Evolutionary conservation across 2,888 invertebrate genomes (phyloP), one percentile per base, ranked within the genome.

Genomic region (Limnephilus marmoratus): DNA sequence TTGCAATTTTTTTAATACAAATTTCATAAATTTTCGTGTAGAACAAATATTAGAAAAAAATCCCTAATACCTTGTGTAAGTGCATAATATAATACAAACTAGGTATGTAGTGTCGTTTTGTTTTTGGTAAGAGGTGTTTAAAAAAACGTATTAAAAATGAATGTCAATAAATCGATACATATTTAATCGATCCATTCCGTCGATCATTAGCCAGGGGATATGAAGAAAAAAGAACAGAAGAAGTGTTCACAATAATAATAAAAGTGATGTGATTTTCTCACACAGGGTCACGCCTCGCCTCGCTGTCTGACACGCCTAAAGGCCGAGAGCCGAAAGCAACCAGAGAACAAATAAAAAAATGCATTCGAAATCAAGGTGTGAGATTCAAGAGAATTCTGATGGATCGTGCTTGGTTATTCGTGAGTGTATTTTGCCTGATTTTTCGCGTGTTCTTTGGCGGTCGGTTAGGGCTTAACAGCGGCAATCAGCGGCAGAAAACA

Each of bases 401-500:
- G 49, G 15, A 13, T 49, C 85, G 31, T 45, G 31, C 34, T 37
- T 90, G 83, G 34, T 83, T 90, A 90, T 49, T 31, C 53, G 82
- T 18, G 53, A 31, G 83, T 90, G 29, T 45, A 1, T 45, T 29
- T 86, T 86, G 45, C 45, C n/a, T 45, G n/a, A 37, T 86, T 86
- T 86, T 45, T 86, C 45, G 18, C n/a, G 34, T 31, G 53, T n/a
- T 87, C 24, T 31, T 87, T 53, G 68, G 87, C 53, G 53, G 68
- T 18, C 68, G 53, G 34, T 31, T 68, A 31, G 87, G 87, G 31
- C 68, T 87, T 87, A 87, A 87, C 87, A 87, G 91, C 91, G 91
- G 91, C 91, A 91, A 91, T 91, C 91, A 91, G 91, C 91, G 91
- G 91, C 91, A 34, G 85, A 94, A 94, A 94, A 94, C 94, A 94